Evolutionary conservation across 23 tunicate species (phyloP).

Genomic region (Ascidia mentula): DNA sequence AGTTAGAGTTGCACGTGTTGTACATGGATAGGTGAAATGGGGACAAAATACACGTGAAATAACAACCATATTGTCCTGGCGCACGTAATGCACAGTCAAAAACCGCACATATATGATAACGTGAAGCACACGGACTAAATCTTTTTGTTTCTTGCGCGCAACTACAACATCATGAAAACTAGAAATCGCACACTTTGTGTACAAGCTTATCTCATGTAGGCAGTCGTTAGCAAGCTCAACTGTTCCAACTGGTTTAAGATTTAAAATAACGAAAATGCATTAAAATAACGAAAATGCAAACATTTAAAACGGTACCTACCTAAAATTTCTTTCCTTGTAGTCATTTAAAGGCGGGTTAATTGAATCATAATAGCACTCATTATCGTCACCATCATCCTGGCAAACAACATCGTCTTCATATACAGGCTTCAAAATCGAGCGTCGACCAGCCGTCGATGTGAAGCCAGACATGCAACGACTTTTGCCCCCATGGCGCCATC

Average conservation of each 20-base stretch:
- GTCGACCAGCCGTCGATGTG: conserved; percentile 7
- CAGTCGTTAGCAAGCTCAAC: too few relatives aligned
- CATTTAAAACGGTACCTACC: too few relatives aligned
- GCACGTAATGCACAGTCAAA: too few relatives aligned
- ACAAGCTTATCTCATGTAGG: neutral
- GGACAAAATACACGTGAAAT: neutral
- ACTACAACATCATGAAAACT: neutral
- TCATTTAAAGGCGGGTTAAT: too few relatives aligned
- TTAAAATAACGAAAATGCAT: too few relatives aligned
- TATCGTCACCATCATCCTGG: neutral
- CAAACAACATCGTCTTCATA: neutral
- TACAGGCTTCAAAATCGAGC: neutral
- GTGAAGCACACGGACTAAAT: too few relatives aligned
- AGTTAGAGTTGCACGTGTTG: neutral
- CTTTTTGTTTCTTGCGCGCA: too few relatives aligned
- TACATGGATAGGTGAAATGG: neutral
- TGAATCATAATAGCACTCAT: neutral
- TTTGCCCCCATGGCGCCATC: conserved; percentile 8
- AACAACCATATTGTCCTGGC: neutral
- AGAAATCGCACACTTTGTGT: neutral
- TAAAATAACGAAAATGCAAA: too few relatives aligned
- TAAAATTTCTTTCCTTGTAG: too few relatives aligned
- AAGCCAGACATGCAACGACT: neutral
- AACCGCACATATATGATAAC: too few relatives aligned
- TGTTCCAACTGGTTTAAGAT: too few relatives aligned